These are phyloP conservation scores for Caranx melampygus DNA, from an alignment of 2,113 vertebrate genomes.

Conservation along the genomic window DNA sequence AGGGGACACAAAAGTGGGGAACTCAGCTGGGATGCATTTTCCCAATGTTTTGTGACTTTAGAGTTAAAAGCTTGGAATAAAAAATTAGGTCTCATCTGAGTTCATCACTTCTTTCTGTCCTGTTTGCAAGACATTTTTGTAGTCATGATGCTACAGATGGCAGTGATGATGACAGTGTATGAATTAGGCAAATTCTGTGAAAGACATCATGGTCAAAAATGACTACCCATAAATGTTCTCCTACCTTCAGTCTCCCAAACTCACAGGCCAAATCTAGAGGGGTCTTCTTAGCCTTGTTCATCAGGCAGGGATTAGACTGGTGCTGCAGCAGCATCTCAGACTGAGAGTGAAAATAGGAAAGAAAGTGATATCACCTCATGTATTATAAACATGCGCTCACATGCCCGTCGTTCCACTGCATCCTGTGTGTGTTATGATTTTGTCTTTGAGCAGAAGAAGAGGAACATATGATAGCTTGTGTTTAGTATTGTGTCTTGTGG, in stretches of 20 bases:
- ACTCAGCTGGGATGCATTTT: no score
- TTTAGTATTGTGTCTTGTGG: constrained; percentile 21
- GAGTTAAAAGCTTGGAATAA: no score
- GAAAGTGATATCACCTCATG: constrained; percentile 12
- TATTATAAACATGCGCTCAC: constrained; percentile 4
- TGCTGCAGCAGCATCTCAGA: constrained; percentile 95
- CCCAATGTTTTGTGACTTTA: no score
- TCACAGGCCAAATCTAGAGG: constrained; percentile 95
- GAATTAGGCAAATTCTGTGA: neutral
- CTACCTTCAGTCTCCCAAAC: constrained; percentile 94
- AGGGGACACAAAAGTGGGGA: no score
- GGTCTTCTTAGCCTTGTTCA: constrained; percentile 94
- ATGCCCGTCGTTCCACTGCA: constrained; percentile 36
- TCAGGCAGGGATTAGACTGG: constrained; percentile 93
- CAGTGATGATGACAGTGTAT: no score
- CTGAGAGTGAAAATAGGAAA: constrained; percentile 31
- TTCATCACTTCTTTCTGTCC: no score
- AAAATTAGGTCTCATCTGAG: no score
- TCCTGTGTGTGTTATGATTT: constrained; percentile 1
- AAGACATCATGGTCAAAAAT: neutral
- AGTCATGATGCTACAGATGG: no score
- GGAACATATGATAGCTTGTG: constrained; percentile 43
- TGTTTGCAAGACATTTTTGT: no score
- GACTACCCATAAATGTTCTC: neutral
- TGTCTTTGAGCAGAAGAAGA: constrained; percentile 20